phyloP scores from a whole-genome alignment of 35 echinoderm and acorn worm genomes.

The Apostichopus parvimensis region DNA sequence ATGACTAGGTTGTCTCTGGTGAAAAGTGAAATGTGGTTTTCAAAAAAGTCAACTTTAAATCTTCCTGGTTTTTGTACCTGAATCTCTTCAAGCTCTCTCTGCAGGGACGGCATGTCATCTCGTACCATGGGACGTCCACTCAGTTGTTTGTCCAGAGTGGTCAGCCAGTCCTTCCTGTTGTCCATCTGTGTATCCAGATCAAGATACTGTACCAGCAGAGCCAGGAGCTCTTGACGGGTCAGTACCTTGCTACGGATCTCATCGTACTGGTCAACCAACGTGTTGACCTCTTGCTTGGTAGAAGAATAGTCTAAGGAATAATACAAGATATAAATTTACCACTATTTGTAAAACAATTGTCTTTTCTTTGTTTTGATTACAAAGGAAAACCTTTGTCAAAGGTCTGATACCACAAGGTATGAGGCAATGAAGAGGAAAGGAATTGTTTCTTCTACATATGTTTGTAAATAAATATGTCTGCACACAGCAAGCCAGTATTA shows the following conservation, averaged over 20 bases:
- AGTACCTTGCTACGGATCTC: slow-evolving; percentile 65
- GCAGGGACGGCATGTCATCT: slow-evolving; percentile 71
- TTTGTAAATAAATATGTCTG: too few relatives aligned
- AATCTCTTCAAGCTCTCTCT: slow-evolving; percentile 77
- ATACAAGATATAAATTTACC: too few relatives aligned
- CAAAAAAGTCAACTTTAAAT: neutral
- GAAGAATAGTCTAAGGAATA: slow-evolving; percentile 29
- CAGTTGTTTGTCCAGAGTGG: slow-evolving; percentile 67
- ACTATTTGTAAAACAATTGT: too few relatives aligned
- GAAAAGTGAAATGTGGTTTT: too few relatives aligned
- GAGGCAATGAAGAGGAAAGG: too few relatives aligned
- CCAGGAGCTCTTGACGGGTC: slow-evolving; percentile 69
- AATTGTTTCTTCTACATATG: too few relatives aligned
- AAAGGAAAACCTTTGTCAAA: neutral
- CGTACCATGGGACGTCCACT: slow-evolving; percentile 46
- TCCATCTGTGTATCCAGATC: slow-evolving; percentile 67
- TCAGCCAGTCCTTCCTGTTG: slow-evolving; percentile 75
- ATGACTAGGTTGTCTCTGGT: too few relatives aligned
- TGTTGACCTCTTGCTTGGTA: slow-evolving; percentile 59
- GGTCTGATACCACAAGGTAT: neutral
- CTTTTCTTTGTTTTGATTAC: neutral
- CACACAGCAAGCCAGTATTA: too few relatives aligned
- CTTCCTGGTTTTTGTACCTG: slow-evolving; percentile 49
- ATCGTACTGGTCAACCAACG: slow-evolving; percentile 63
- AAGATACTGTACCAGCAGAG: slow-evolving; percentile 79